Percentiles rank a stretch among this genome's conserved stretches.
These are phyloP conservation scores for Lepidocolaptes lacrymiger DNA, from an alignment of 2,797 vertebrate genomes.

Conservation along the genomic window DNA sequence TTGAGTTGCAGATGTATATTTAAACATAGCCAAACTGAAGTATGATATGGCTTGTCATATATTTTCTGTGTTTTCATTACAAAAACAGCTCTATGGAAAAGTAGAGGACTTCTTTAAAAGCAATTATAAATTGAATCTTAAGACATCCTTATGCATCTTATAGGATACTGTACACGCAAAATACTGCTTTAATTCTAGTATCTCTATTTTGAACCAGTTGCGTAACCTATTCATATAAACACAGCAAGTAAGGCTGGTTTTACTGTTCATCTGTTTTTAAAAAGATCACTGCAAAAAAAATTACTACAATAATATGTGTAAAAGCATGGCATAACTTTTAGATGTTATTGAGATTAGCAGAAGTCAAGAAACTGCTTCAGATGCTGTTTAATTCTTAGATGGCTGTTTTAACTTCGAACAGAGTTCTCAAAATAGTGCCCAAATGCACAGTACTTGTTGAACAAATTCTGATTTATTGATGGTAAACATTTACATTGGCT, in stretches of 20 bases:
- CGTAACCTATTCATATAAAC: not conserved
- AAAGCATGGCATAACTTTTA: constrained; percentile 23
- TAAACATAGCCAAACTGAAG: constrained; percentile 13
- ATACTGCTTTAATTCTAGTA: not conserved
- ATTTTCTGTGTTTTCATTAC: constrained; percentile 29
- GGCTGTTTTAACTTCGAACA: constrained; percentile 11
- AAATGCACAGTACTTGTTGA: constrained; percentile 77
- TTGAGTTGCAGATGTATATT: constrained; percentile 55
- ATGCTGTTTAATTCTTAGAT: constrained; percentile 13
- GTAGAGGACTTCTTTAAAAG: not conserved
- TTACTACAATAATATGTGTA: not conserved
- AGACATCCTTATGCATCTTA: not conserved
- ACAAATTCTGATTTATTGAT: constrained; percentile 89
- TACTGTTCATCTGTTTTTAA: not conserved
- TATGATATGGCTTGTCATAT: not conserved
- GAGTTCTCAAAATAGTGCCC: constrained; percentile 69
- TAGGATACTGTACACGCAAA: not conserved
- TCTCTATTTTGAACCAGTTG: not conserved
- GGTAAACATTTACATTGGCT: constrained; percentile 88
- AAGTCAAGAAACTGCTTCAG: constrained; percentile 46
- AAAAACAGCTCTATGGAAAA: constrained; percentile 29
- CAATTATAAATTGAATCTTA: constrained; percentile 19
- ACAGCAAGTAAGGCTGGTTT: not conserved
- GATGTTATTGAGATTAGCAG: constrained; percentile 5
- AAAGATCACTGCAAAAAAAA: not conserved